Evolutionary conservation across 1,140 invertebrate genomes (phyloP).

Genomic region (Sarcophaga bullata): DNA sequence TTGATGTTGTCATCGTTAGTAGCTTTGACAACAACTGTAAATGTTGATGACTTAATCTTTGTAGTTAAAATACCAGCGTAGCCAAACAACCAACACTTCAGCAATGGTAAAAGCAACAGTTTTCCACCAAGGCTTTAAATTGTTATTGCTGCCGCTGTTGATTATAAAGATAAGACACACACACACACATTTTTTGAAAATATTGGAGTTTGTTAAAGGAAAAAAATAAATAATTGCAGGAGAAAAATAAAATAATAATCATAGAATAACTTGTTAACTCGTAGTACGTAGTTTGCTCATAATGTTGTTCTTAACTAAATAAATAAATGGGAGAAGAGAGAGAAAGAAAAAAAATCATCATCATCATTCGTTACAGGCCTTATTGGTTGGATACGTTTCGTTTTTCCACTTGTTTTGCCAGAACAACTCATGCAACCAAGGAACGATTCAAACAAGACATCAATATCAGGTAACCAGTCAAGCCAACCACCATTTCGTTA

Average conservation of each 20-base stretch:
- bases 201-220: background rate
- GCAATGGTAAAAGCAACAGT: background rate
- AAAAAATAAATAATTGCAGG: background rate
- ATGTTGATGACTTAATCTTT: conserved; percentile 39
- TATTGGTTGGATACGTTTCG: background rate
- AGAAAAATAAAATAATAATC: conserved; percentile 21
- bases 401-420: background rate
- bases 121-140: background rate
- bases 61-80: conserved; percentile 38
- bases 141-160: background rate
- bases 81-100: background rate
- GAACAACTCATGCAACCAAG: background rate
- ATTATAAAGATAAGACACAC: conserved; percentile 28
- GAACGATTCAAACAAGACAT: background rate
- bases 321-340: background rate
- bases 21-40: conserved; percentile 40
- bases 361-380: background rate
- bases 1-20: conserved; percentile 37
- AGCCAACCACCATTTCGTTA: background rate
- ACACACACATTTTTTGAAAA: conserved; percentile 2
- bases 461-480: too few relatives aligned
- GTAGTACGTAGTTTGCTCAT: conserved; percentile 30
- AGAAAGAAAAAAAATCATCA: background rate
- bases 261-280: conserved; percentile 26
- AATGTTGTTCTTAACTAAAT: conserved; percentile 24